A percentile compares a stretch with the other conserved stretches of the same genome.
phyloP scores from a whole-genome alignment of 2,888 invertebrate genomes.

The Halictus ligatus region DNA sequence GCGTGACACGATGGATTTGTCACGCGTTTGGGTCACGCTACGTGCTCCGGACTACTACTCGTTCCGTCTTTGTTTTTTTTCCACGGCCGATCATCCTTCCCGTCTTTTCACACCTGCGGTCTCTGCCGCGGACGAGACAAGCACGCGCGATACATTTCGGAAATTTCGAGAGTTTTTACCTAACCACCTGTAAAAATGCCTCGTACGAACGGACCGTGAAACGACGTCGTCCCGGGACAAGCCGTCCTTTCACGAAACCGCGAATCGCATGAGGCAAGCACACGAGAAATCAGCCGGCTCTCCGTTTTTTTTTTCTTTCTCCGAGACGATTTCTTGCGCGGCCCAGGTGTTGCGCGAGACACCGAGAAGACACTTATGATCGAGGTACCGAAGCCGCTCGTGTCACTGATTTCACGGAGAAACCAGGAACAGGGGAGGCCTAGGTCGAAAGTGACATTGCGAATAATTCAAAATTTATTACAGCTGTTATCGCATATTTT shows the following conservation, averaged over 20 bases:
- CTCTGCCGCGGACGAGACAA: constrained; percentile 14
- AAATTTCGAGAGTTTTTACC: constrained; percentile 36
- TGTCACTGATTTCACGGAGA: not conserved
- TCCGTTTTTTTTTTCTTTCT: not conserved
- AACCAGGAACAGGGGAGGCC: not conserved
- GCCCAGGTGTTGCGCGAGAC: not conserved
- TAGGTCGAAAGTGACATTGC: not conserved
- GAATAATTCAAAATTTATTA: too few relatives aligned
- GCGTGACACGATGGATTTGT: constrained; percentile 82
- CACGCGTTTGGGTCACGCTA: constrained; percentile 75
- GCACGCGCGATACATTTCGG: constrained; percentile 58
- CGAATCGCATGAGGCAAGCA: constrained; percentile 7
- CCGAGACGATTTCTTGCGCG: not conserved
- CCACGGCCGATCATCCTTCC: constrained; percentile 18
- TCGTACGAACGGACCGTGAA: constrained; percentile 23
- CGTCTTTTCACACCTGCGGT: constrained; percentile 12
- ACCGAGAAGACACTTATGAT: not conserved
- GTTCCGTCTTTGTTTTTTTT: constrained; percentile 8
- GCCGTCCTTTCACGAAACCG: constrained; percentile 9
- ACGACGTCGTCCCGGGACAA: constrained; percentile 1
- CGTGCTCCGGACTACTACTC: constrained; percentile 46
- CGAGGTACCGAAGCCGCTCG: not conserved
- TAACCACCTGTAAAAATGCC: not conserved
- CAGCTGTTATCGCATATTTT: too few relatives aligned
- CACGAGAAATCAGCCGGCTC: constrained; percentile 4